Percentiles rank a stretch among this genome's conserved stretches.
Conservation (phyloP, 2,797 vertebrate genomes). For the Tragopan temminckii region DNA sequence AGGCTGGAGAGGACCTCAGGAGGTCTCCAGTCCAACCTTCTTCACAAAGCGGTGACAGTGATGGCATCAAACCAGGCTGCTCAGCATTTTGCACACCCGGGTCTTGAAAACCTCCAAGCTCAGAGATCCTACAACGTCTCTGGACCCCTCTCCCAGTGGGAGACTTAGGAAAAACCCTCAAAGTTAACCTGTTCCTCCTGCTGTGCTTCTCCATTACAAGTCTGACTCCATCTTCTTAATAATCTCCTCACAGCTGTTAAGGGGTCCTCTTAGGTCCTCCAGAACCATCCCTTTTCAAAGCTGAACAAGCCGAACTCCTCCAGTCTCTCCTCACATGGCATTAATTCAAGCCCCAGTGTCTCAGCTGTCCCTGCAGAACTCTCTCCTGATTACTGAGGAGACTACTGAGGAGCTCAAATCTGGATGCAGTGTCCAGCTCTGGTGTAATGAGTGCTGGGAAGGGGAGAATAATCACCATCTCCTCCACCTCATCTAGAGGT, state of each 20-base stretch:
- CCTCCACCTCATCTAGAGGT: not conserved
- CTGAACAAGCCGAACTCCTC: not conserved
- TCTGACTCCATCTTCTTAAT: not conserved
- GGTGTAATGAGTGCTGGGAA: not conserved
- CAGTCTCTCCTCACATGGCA: not conserved
- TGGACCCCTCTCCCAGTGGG: not conserved
- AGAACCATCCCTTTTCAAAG: not conserved
- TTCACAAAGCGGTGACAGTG: rapidly evolving
- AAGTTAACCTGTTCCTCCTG: not conserved
- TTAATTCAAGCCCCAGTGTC: not conserved
- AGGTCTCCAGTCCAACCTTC: not conserved
- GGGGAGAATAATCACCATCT: not conserved
- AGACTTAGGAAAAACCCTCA: not conserved
- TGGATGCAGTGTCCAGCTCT: rapidly evolving
- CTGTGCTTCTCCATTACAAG: not conserved
- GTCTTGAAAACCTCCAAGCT: not conserved
- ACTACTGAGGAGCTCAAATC: rapidly evolving
- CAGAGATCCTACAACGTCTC: not conserved
- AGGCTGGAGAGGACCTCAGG: not conserved
- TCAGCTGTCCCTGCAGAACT: not conserved
- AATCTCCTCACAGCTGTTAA: rapidly evolving
- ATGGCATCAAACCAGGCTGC: not conserved
- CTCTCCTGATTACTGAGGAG: not conserved
- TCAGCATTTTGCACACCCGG: not conserved
- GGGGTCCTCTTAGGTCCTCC: not conserved